phyloP scores from a whole-genome alignment of 2,113 vertebrate species.

The Centrocercus urophasianus region DNA sequence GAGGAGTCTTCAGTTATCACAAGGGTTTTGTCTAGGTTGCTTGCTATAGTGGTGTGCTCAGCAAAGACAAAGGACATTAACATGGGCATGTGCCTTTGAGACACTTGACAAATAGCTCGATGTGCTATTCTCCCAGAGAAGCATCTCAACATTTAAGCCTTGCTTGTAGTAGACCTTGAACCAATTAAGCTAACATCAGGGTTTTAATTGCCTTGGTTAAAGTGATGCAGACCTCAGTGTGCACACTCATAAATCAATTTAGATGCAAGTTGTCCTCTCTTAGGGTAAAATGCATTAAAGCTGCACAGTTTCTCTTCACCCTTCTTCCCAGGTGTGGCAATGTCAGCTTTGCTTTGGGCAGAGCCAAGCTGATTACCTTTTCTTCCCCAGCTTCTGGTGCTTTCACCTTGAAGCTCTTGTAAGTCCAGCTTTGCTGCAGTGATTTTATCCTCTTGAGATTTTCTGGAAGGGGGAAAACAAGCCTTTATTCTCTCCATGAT shows the following conservation, averaged over 20 bases:
- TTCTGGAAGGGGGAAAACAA: background rate
- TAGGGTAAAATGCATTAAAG: background rate
- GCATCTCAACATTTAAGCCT: background rate
- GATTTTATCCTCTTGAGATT: background rate
- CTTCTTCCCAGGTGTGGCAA: background rate
- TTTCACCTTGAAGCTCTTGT: background rate
- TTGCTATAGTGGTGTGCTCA: background rate
- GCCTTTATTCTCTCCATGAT: background rate
- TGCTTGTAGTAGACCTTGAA: background rate
- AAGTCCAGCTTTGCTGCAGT: background rate
- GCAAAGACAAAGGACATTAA: background rate
- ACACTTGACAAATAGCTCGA: background rate
- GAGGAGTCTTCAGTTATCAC: background rate
- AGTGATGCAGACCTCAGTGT: background rate
- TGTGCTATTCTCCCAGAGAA: background rate
- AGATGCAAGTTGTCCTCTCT: background rate
- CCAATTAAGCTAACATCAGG: slow-evolving; percentile 49
- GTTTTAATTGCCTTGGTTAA: slow-evolving; percentile 60
- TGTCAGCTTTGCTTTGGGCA: background rate
- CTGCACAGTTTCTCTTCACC: background rate
- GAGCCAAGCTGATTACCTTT: background rate
- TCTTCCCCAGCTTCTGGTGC: background rate
- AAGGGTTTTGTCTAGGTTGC: accelerated
- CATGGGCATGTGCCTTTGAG: background rate
- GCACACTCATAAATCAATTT: slow-evolving; percentile 24